Percentiles rank a stretch among this genome's conserved stretches.
These are phyloP conservation scores for Tetramorium parvispinum DNA, from an alignment of 1,140 invertebrate genomes.

Conservation along the genomic window DNA sequence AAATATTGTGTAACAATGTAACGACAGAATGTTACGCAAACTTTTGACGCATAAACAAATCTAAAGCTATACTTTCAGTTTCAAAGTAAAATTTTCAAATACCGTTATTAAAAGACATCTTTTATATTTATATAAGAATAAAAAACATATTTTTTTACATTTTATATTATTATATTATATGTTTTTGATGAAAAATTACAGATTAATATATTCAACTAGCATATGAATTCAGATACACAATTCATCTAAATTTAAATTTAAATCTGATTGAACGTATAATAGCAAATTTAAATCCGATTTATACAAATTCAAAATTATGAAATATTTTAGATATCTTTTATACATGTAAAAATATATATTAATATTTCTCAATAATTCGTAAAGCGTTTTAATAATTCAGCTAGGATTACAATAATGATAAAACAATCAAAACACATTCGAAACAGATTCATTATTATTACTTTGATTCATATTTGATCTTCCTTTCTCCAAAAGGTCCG, in stretches of 20 bases:
- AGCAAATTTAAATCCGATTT: constrained; percentile 33
- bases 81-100: background rate
- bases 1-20: background rate
- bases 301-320: constrained; percentile 20
- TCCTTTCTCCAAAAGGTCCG: background rate
- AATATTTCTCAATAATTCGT: constrained; percentile 28
- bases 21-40: background rate
- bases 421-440: constrained; percentile 7
- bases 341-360: background rate
- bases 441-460: constrained; percentile 20
- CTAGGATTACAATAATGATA: constrained; percentile 17
- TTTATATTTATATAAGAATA: background rate
- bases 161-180: background rate
- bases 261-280: constrained; percentile 34
- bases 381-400: constrained; percentile 1
- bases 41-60: background rate
- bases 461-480: background rate
- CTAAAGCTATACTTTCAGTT: background rate
- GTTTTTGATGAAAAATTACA: background rate
- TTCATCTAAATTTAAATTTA: constrained; percentile 38
- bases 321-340: background rate
- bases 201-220: constrained; percentile 42
- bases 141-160: background rate
- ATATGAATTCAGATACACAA: constrained; percentile 7
- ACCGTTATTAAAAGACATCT: background rate